Evolutionary conservation across 2,888 invertebrate genomes (phyloP).

Genomic region (Acrobasis consociella): DNA sequence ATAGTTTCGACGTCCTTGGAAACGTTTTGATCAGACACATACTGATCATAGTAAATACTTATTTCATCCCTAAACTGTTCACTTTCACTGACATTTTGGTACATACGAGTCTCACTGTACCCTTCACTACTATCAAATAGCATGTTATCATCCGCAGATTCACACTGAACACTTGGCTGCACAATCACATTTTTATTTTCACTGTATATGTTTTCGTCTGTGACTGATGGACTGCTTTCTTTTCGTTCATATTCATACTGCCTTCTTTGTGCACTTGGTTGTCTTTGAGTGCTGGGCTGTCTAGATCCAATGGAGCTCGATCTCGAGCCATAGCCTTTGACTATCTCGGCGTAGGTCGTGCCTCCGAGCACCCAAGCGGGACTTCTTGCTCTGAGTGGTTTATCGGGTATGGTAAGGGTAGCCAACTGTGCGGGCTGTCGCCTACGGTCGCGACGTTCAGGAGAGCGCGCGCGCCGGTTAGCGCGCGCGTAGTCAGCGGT

Average conservation of each 20-base stretch:
- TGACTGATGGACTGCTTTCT: constrained; percentile 27
- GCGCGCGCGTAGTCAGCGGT: constrained; percentile 64
- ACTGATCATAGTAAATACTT: constrained; percentile 45
- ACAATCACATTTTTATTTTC: constrained; percentile 47
- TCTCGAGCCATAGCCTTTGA: constrained; percentile 83
- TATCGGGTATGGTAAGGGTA: constrained; percentile 49
- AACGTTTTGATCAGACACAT: constrained; percentile 23
- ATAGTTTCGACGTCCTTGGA: constrained; percentile 3
- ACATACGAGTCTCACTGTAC: constrained; percentile 56
- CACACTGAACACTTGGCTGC: constrained; percentile 50
- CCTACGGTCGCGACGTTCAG: constrained; percentile 66
- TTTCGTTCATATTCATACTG: constrained; percentile 28
- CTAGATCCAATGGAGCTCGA: constrained; percentile 61
- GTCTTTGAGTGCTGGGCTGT: constrained; percentile 45
- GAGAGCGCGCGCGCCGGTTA: constrained; percentile 82
- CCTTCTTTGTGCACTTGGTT: constrained; percentile 39
- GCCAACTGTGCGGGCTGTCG: constrained; percentile 76
- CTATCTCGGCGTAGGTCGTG: constrained; percentile 90
- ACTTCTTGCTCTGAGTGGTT: constrained; percentile 56
- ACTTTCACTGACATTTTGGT: constrained; percentile 65
- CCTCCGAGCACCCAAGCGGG: constrained; percentile 89
- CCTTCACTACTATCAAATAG: constrained; percentile 44
- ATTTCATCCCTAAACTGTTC: constrained; percentile 54
- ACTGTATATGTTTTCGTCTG: constrained; percentile 40
- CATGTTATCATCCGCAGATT: constrained; percentile 40